A percentile compares a stretch with the other conserved stretches of the same genome.
Evolutionary conservation across 2,113 vertebrate species (phyloP).

Genomic region (Orientallactaga bullata): DNA sequence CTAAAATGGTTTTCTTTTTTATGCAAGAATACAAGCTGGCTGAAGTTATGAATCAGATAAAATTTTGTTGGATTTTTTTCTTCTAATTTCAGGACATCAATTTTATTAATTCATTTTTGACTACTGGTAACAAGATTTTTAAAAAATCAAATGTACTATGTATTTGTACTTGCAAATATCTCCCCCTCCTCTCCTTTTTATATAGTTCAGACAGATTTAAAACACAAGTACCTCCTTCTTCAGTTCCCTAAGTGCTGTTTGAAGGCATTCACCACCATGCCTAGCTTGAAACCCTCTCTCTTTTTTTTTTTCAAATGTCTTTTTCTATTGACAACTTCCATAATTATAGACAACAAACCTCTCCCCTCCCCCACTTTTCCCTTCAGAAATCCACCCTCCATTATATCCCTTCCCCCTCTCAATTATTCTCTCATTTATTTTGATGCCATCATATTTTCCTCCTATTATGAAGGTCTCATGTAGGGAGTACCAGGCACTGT

Average conservation of each 20-base stretch:
- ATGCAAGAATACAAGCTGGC: slow-evolving; percentile 18
- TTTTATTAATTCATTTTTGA: slow-evolving; percentile 30
- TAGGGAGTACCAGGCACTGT: too few species aligned
- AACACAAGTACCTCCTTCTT: not conserved
- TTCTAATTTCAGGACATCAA: slow-evolving; percentile 37
- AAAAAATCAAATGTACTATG: slow-evolving; percentile 30
- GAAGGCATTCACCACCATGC: not conserved
- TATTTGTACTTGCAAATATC: slow-evolving; percentile 2
- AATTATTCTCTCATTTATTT: too few species aligned
- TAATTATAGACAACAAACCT: too few species aligned
- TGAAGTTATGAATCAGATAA: slow-evolving; percentile 45
- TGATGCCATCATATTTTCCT: too few species aligned
- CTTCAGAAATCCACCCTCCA: too few species aligned
- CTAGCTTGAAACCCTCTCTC: not conserved
- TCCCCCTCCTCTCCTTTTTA: not conserved
- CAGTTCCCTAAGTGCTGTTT: not conserved
- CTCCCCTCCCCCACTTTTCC: too few species aligned
- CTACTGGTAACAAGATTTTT: slow-evolving; percentile 33
- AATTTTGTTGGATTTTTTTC: not conserved
- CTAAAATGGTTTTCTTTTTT: slow-evolving; percentile 54
- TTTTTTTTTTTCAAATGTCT: too few species aligned
- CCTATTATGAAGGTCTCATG: too few species aligned
- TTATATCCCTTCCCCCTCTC: too few species aligned
- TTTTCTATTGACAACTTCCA: too few species aligned
- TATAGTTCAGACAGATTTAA: not conserved